Base-by-base conservation (phyloP, 2,113 vertebrate species). In the Carassius gibelio region DNA sequence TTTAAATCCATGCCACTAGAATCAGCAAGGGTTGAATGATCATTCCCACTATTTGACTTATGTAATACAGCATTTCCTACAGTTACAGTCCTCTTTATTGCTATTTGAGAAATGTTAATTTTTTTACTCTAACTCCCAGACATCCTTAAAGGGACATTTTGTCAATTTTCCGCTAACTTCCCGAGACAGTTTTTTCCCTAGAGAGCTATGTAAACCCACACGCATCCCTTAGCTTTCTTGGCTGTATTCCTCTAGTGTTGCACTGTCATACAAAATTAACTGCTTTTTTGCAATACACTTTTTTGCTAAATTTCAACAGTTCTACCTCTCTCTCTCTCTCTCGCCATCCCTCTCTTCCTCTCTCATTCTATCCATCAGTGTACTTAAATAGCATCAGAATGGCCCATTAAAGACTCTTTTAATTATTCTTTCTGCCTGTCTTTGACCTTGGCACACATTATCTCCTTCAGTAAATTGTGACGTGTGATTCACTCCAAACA, bases 401-500 rank as follows among this genome's bases (percentile, higher is more conserved):
- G 92, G 87, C 91, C 93, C 90, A 94, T 93, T 95, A 93, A 92
- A 90, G 90, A 88, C 83, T 87, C 71, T 93, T 93, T 91, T 94
- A 94, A 94, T 94, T 93, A 93, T 93, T 94, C 92, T 91, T 91
- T 90, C 50, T 75, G 74, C 84, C 72, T 84, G 61, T 64, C 77
- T 89, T 86, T 82, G 81, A 88, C 84, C 87, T 94, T 94, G 93
- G 88, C 93, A 93, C 88, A 92, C 91, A 94, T 94, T 91, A 91
- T 90, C 86, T 88, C 88, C 91, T 92, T 93, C 83, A 91, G 92
- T 93, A 92, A 92, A 93, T 92, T 93, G 91, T 92, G 92, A 93
- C 66, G 88, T 87, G 87, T 89, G 92, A 93, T 94, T 94, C 81
- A 72, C 34, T 59, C 30, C 50, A 72, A 59, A 83, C 26, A 42